Percentiles rank a stretch among this genome's conserved stretches.
These are phyloP conservation scores for Notarius quadriscutis DNA, from an alignment of 2,113 vertebrate genomes.

Conservation along the genomic window DNA sequence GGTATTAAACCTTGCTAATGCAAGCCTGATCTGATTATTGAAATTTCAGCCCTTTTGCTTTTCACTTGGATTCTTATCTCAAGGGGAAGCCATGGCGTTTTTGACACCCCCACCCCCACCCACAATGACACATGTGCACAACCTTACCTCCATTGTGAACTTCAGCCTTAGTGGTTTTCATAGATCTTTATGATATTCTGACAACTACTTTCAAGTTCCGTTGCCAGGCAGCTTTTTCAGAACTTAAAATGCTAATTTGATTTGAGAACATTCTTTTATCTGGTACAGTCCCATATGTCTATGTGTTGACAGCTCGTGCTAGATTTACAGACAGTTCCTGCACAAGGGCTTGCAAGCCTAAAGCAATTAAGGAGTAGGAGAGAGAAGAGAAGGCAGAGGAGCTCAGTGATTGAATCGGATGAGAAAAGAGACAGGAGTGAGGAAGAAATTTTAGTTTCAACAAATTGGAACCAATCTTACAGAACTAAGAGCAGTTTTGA, in stretches of 20 bases:
- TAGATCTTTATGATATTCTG: slow-evolving; percentile 33
- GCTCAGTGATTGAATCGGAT: slow-evolving; percentile 3
- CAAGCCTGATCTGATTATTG: slow-evolving; percentile 70
- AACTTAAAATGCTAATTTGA: slow-evolving; percentile 56
- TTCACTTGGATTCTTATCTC: slow-evolving; percentile 37
- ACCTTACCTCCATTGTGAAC: background rate
- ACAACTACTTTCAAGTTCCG: slow-evolving; percentile 40
- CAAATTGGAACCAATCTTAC: background rate
- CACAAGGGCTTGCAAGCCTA: slow-evolving; percentile 28
- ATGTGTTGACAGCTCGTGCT: slow-evolving; percentile 44
- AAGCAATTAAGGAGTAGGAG: slow-evolving; percentile 38
- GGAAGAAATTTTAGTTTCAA: background rate
- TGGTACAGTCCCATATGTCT: slow-evolving; percentile 49
- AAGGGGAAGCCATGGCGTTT: slow-evolving; percentile 27
- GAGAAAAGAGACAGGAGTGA: background rate
- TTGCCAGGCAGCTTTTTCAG: slow-evolving; percentile 39
- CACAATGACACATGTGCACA: slow-evolving; percentile 2
- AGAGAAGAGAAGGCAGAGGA: slow-evolving; percentile 17
- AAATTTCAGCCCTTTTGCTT: slow-evolving; percentile 59
- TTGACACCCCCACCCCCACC: background rate
- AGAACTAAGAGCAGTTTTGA: slow-evolving; percentile 7
- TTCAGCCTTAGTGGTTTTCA: slow-evolving; percentile 32
- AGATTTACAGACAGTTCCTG: slow-evolving; percentile 38
- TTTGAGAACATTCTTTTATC: slow-evolving; percentile 52
- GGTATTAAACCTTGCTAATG: slow-evolving; percentile 63